phyloP scores from a whole-genome alignment of 2,888 invertebrate genomes.

The Odontothrips loti region DNA sequence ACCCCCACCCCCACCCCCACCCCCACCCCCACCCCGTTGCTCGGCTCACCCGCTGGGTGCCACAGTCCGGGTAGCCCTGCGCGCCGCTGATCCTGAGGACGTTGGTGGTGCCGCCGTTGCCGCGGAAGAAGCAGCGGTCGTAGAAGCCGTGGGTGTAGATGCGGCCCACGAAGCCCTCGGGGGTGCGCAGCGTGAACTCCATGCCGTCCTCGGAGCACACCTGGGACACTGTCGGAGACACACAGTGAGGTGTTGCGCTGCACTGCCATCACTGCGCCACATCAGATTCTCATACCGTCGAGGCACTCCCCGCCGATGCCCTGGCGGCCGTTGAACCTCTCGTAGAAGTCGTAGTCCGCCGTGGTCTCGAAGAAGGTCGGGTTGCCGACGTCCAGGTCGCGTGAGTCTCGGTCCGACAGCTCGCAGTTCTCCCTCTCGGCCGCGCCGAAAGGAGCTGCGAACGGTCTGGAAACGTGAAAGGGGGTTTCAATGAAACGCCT shows the following conservation, averaged over 20 bases:
- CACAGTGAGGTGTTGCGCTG: not conserved
- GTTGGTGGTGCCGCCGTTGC: slow-evolving; percentile 79
- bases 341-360: slow-evolving; percentile 81
- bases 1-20: too few relatives aligned
- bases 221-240: slow-evolving; percentile 66
- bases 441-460: slow-evolving; percentile 55
- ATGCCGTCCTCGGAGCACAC: slow-evolving; percentile 90
- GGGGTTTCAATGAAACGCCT: too few relatives aligned
- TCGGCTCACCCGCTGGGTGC: slow-evolving; percentile 75
- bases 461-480: slow-evolving; percentile 48
- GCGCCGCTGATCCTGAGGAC: slow-evolving; percentile 81
- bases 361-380: slow-evolving; percentile 78
- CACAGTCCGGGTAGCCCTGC: slow-evolving; percentile 91
- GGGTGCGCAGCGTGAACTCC: slow-evolving; percentile 84
- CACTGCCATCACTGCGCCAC: not conserved
- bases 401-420: slow-evolving; percentile 78
- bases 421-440: slow-evolving; percentile 78
- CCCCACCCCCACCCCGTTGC: too few relatives aligned
- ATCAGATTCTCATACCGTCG: slow-evolving; percentile 58
- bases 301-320: slow-evolving; percentile 71
- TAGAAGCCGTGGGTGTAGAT: slow-evolving; percentile 91
- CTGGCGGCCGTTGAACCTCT: slow-evolving; percentile 68
- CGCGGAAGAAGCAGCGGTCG: slow-evolving; percentile 85
- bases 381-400: slow-evolving; percentile 78
- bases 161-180: slow-evolving; percentile 82